Base-by-base conservation (phyloP, 2,113 vertebrate species). In the Silurus meridionalis region DNA sequence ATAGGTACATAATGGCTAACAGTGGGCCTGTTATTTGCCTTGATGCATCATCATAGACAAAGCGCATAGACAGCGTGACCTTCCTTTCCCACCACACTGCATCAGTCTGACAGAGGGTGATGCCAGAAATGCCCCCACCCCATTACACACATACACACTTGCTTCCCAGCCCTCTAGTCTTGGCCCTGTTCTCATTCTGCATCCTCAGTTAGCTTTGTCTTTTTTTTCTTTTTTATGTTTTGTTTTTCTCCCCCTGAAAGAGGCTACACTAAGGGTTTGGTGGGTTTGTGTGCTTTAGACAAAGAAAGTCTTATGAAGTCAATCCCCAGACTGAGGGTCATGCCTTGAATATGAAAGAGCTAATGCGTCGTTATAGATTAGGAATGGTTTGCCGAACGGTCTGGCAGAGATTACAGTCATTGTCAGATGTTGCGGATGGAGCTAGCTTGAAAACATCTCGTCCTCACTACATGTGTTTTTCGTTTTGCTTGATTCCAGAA, bases 1-100 rank as follows among this genome's bases (percentile, higher is more conserved):
- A 99, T 98, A 97, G 96, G 96, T 97, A 97, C 96, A 97, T 98
- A 97, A 98, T 97, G 94, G 95, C 94, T 96, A 97, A 96, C 96
- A 96, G 96, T 95, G 95, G 94, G 92, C 94, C 95, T 95, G 94
- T 95, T 94, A 96, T 96, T 93, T 92, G 95, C 55, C 95, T 94
- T 96, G 95, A 97, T 97, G 94, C 93, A 97, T 97, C 96, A 96
- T 93, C 86, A 89, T 89, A 94, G 97, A 97, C 94, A 94, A 94
- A 96, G 95, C 89, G 88, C 94, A 97, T 80, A 80, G 95, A 95
- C 95, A 95, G 95, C 89, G 63, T 94, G 94, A 95, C 95, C 94
- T 93, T 92, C 60, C 92, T 93, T 93, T 94, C 94, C 94, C 93
- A 94, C 93, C 82, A 89, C 95, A 95, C 48, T 84, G 87, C 87